Base-by-base conservation (phyloP, 2,888 invertebrate species). In the Lasioglossum pauxillum region DNA sequence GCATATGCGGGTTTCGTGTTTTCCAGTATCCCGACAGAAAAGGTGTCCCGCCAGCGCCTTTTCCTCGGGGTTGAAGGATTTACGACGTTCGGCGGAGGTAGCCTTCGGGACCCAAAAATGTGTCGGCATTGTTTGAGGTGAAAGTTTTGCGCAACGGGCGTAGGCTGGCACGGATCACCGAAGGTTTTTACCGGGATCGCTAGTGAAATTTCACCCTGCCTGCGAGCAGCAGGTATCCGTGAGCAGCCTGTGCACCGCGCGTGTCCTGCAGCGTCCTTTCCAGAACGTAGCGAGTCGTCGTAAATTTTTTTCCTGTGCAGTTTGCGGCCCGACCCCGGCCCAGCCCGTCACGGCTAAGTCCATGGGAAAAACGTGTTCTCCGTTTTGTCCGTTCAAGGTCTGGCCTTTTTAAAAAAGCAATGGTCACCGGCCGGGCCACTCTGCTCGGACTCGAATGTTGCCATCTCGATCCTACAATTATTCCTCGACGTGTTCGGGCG, bases 111-210 rank as follows among this genome's bases (percentile, higher is more conserved):
- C 83, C 88, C 77, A 87, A 91, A 91, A 91, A 89, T 88, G 69
- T 80, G 84, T 78, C 88, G 91, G 91, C 92, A 93, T 94, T 94
- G 94, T 94, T 93, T 90, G 89, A 90, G 91, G 94, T 93, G 94
- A 94, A 95, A 95, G 94, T 94, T 93, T 95, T 94, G 92, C 95
- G 95, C 93, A 94, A 95, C 93, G 91, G 92, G 89, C 88, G 87
- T 84, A 69, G 78, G 72, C 81, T 78, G 88, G 80, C 86, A 86
- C 84, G 90, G 90, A 87, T 91, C 89, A 69, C 71, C 80, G 41
- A 74, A 82, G 83, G 88, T 81, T 88, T 88, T 85, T 81, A 83
- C 80, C 41, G 46, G 72, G 73, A 67, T 76, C 67, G 57, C 31
- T 57, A 69, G 81, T 57, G 78, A 88, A 89, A 89, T 90, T 87